Evolutionary conservation across 2,113 vertebrate genomes (phyloP).

Genomic region (Amphiprion percula): DNA sequence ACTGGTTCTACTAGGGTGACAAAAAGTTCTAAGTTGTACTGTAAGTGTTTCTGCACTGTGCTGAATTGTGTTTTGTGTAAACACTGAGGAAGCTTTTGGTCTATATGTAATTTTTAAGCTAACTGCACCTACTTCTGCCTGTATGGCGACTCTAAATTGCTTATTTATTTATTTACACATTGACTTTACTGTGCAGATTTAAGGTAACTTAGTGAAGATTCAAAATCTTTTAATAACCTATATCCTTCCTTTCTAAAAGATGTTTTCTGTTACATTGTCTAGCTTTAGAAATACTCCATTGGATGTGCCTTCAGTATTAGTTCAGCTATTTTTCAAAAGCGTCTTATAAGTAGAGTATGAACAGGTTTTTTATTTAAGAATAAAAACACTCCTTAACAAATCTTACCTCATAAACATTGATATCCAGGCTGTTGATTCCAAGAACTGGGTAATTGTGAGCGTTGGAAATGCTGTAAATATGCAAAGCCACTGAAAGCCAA

Average conservation of each 20-base stretch:
- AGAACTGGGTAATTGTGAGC: constrained; percentile 22
- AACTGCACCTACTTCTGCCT: constrained; percentile 1
- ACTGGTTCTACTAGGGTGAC: not conserved
- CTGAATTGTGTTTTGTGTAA: constrained; percentile 47
- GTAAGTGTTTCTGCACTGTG: constrained; percentile 45
- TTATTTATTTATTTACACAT: constrained; percentile 34
- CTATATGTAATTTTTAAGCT: constrained; percentile 2
- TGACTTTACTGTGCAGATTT: constrained; percentile 8
- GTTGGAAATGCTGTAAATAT: constrained; percentile 43
- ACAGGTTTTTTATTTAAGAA: constrained; percentile 24
- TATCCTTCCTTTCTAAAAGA: not conserved
- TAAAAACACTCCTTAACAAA: constrained; percentile 39
- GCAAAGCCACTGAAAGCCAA: constrained; percentile 15
- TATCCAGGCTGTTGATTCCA: constrained; percentile 32
- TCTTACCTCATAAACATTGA: constrained; percentile 42
- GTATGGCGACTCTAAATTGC: not conserved
- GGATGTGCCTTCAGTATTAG: constrained; percentile 44
- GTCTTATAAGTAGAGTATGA: constrained; percentile 10
- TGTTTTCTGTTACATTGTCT: constrained; percentile 27
- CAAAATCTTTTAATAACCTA: not conserved
- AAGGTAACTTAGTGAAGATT: not conserved
- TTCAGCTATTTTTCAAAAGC: not conserved
- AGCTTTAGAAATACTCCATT: constrained; percentile 11
- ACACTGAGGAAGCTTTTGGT: constrained; percentile 12
- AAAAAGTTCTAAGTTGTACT: constrained; percentile 17